Evolutionary conservation across 2,113 vertebrate genomes (phyloP), one percentile per base, ranked within the genome.

Genomic region (Oenanthe oenanthe): DNA sequence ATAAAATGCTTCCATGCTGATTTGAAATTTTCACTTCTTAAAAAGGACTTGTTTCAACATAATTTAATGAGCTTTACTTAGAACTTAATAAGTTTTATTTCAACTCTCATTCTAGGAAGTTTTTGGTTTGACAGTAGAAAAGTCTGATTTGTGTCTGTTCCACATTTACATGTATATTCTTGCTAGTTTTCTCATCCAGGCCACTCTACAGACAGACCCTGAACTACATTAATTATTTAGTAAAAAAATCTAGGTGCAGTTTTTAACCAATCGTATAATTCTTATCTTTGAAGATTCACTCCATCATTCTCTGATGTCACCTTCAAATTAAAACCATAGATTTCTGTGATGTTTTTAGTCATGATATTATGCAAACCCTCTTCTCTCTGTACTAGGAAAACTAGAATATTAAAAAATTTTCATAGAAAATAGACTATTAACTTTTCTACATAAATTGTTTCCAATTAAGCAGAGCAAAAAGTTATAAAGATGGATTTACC

Each of bases 31-130:
- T 78, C 2, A 62, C 78, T 86, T 66, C 83, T 91, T 60, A 56
- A 89, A 95, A 95, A 87, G 51, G 36, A 63, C 45, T 94, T 67
- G 13, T 85, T 95, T 89, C 87, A 95, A 81, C 53, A 81, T 45
- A 60, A 71, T 85, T 85, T 78, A 72, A 13, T 82, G 51, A 78
- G n/a, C 36, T 85, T 91, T 89, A 61, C 38, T 91, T 74, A 62
- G 63, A 86, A 70, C 17, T 91, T 51, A 50, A 0, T 70, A 67
- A 85, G 40, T 58, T 94, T 87, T 89, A 68, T 78, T 91, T 82
- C 62, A 57, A 6, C 19, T 94, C 43, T 54, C 40, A 32, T 82
- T 93, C 48, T 67, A 72, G 40, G 40, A 93, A 75, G 43, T 20
- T 91, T 93, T 87, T 60, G 12, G 13, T 8, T 88, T 87, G 43